phyloP scores from a whole-genome alignment of 2,888 invertebrate genomes.

The Brachypterus glaber region DNA sequence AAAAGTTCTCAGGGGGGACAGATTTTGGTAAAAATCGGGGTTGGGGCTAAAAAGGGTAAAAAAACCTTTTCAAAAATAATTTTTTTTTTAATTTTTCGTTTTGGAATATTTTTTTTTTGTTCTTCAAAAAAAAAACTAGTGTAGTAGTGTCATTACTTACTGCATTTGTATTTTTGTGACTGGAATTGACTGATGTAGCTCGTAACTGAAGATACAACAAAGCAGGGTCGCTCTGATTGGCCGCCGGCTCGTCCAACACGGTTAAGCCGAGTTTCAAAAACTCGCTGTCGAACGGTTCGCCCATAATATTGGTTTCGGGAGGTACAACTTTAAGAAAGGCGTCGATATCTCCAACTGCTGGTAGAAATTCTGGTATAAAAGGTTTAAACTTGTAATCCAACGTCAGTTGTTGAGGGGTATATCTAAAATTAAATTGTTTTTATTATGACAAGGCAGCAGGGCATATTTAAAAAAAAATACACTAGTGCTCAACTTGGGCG shows the following conservation, averaged over 20 bases:
- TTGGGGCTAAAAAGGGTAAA: too few relatives aligned
- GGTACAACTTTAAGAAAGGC: conserved; percentile 90
- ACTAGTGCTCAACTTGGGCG: too few relatives aligned
- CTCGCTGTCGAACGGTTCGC: conserved; percentile 28
- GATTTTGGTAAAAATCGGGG: too few relatives aligned
- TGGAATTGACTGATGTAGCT: conserved; percentile 48
- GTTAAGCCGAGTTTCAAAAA: conserved; percentile 51
- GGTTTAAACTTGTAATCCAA: conserved; percentile 84
- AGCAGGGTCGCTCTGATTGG: conserved; percentile 93
- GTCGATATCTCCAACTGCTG: conserved; percentile 97
- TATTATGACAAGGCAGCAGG: too few relatives aligned
- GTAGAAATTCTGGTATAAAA: conserved; percentile 93
- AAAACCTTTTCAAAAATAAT: too few relatives aligned
- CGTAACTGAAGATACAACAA: conserved; percentile 84
- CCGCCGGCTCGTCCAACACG: conserved; percentile 90
- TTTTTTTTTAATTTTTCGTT: too few relatives aligned
- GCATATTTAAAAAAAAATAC: conserved; percentile 6
- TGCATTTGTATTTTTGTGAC: conserved; percentile 30
- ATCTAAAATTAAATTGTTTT: too few relatives aligned
- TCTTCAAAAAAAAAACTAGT: too few relatives aligned
- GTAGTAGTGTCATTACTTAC: too few relatives aligned
- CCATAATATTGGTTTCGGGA: conserved; percentile 53
- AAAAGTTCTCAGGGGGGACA: too few relatives aligned
- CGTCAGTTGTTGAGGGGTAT: conserved; percentile 86
- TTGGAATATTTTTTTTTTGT: too few relatives aligned